These are phyloP conservation scores for Dusona sp. DNA, from an alignment of 2,888 invertebrate species.

Conservation along the genomic window DNA sequence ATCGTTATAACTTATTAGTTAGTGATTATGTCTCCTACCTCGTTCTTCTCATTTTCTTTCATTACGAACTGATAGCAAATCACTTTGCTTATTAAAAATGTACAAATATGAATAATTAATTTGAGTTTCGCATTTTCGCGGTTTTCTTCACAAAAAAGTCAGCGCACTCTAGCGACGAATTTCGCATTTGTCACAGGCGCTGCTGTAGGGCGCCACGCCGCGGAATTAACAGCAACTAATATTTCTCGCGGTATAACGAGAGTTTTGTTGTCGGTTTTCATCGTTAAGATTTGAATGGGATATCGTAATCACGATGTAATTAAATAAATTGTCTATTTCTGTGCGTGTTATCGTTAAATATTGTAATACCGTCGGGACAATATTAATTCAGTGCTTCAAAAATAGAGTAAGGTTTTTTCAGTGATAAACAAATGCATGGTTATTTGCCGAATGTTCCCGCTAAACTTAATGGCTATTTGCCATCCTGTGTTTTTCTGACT, in stretches of 20 bases:
- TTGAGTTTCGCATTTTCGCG: no score
- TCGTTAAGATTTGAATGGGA: slow-evolving; percentile 2
- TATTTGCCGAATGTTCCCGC: background rate
- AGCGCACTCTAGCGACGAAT: no score
- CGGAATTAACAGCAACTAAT: background rate
- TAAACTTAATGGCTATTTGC: slow-evolving; percentile 2
- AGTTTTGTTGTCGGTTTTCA: background rate
- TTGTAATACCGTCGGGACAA: background rate
- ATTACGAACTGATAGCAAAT: no score
- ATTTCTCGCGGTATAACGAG: background rate
- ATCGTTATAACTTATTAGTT: no score
- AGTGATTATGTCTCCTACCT: no score
- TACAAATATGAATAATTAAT: no score
- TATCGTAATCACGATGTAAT: slow-evolving; percentile 12
- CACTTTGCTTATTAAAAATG: no score
- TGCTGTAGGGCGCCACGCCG: background rate
- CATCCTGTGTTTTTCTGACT: background rate
- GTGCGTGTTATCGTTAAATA: background rate
- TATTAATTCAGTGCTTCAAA: background rate
- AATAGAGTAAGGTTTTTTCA: slow-evolving; percentile 26
- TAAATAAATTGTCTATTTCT: background rate
- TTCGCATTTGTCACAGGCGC: no score
- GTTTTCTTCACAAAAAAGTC: no score
- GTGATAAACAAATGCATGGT: slow-evolving; percentile 28
- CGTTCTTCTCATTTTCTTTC: no score